Base-by-base conservation (phyloP, 2,888 invertebrate genomes). In the Xestia ashworthii region DNA sequence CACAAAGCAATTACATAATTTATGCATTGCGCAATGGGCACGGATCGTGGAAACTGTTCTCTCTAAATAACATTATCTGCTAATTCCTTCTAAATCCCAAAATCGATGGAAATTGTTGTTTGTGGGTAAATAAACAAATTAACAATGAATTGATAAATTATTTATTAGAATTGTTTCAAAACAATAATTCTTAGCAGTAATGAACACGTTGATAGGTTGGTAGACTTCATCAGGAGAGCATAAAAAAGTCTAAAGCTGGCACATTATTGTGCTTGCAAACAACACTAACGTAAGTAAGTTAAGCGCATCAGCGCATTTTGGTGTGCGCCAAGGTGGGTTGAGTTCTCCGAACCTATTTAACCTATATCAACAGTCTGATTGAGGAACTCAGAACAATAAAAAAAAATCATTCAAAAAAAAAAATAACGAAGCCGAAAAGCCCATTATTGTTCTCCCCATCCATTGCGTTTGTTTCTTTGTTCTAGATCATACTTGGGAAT, bases 1-100 rank as follows among this genome's bases (percentile, higher is more conserved):
- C 78, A 78, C 86, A 88, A 87, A 88, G 82, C 87, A 80, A 82
- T 86, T 86, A 84, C 79, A 85, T 90, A 80, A 86, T 88, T 78
- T 80, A 85, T 81, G 76, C 80, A 82, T 83, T 80, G 32, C 32
- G 32, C 32, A 32, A 32, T 32, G 81, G 41, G 68, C 74, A 70
- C 53, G 50, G 67, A 81, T 80, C 62, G 75, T 62, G 76, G 76
- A 80, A 74, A 69, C 76, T 70, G 69, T 65, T 74, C 77, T 74
- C 69, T 77, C 81, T 78, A 79, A 81, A 85, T 85, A 83, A 78
- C 76, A 81, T 76, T 78, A 84, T 46, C 44, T 46, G 55, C 48
- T 86, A 80, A 83, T 80, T 74, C 85, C 77, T 76, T 76, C 74
- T 77, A 73, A 84, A 83, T 73, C 44, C 69, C 25, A 38, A 72